Evolutionary conservation across 1,140 invertebrate genomes (phyloP).

Genomic region (Steinernema khuongi): DNA sequence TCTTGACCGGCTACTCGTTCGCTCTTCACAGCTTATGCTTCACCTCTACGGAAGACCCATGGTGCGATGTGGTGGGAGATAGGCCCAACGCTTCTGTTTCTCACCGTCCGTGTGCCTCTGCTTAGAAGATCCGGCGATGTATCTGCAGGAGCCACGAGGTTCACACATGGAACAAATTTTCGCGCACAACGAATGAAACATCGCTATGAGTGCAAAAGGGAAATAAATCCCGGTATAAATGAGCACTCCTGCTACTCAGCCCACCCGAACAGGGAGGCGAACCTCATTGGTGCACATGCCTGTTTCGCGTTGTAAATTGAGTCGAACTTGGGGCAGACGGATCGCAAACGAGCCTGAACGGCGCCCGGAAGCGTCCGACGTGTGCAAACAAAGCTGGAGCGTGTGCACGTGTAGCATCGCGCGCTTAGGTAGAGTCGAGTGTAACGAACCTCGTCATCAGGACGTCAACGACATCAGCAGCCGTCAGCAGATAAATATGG

Average conservation of each 20-base stretch:
- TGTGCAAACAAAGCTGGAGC: conserved; percentile 6
- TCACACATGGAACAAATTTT: no score
- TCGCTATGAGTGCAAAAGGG: conserved; percentile 1
- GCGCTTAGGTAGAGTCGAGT: not conserved
- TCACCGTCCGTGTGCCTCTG: no score
- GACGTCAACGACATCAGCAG: not conserved
- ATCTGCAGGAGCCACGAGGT: no score
- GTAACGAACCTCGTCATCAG: not conserved
- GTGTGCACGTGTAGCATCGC: not conserved
- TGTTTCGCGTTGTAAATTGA: conserved; percentile 12
- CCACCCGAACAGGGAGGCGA: not conserved
- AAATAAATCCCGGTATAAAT: conserved; percentile 14
- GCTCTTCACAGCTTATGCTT: not conserved
- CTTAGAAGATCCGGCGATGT: no score
- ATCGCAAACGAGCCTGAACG: conserved; percentile 10
- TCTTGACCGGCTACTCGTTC: not conserved
- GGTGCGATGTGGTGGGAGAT: no score
- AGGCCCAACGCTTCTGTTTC: no score
- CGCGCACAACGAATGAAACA: not conserved
- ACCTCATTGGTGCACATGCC: conserved; percentile 7
- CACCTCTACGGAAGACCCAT: no score
- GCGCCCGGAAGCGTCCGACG: not conserved
- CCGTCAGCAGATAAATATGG: not conserved
- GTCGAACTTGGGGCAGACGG: not conserved
- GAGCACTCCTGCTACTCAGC: not conserved